phyloP scores from a whole-genome alignment of 2,113 vertebrate species.

The Pelodiscus sinensis region DNA sequence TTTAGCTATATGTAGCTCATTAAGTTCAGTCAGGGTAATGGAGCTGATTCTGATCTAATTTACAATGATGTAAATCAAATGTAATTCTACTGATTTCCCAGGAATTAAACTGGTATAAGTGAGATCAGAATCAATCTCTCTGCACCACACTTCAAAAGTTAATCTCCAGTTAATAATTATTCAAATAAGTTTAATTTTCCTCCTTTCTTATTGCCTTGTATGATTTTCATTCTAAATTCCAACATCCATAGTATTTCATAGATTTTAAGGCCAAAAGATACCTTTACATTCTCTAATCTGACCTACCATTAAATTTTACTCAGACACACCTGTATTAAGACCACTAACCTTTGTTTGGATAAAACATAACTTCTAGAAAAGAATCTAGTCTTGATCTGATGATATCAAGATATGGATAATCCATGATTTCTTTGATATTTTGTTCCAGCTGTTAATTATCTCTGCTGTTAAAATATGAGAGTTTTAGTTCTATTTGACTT shows the following conservation, averaged over 20 bases:
- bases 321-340: not conserved
- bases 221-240: not conserved
- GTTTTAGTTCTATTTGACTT: not conserved
- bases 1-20: not conserved
- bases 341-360: not conserved
- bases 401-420: not conserved
- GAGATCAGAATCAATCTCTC: conserved; percentile 22
- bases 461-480: not conserved
- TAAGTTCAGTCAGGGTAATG: conserved; percentile 40
- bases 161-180: not conserved
- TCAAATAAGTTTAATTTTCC: not conserved
- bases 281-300: not conserved
- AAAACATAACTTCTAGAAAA: not conserved
- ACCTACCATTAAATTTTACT: conserved; percentile 8
- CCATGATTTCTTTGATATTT: not conserved
- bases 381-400: not conserved
- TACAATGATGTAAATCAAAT: conserved; percentile 3
- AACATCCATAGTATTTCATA: not conserved
- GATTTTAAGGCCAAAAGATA: conserved; percentile 6
- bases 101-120: conserved; percentile 12
- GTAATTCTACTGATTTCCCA: not conserved
- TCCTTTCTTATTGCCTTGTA: conserved; percentile 10
- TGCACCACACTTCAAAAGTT: not conserved
- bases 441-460: not conserved
- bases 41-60: not conserved